Base-by-base conservation (phyloP, 2,113 vertebrate genomes). In the Porphyrio hochstetteri region DNA sequence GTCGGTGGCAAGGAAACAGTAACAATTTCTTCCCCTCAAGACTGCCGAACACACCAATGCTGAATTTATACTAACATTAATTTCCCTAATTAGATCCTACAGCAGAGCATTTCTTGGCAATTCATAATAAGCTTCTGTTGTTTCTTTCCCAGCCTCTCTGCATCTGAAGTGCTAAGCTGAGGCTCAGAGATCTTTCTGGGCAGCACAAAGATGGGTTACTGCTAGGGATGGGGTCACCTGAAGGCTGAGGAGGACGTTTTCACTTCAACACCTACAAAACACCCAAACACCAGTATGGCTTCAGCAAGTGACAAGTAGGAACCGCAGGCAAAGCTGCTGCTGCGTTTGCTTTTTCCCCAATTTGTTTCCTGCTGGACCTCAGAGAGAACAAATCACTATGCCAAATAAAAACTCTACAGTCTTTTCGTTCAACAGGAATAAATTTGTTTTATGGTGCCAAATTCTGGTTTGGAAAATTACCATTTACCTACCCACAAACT, bases 381-480 rank as follows among this genome's bases (percentile, higher is more conserved):
- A 68, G 50, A 72, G 18, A 93, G 38, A 15, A 13, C 36, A 89
- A 92, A 92, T 64, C 82, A 56, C 69, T 69, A 20, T 16, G 17
- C 29, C 42, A 3, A 3, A 10, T 38, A 90, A 71, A 28, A 80
- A 52, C 36, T 76, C 80, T 16, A 52, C 15, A 59, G 59, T 48
- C 19, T 42, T 77, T 88, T 64, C 56, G 13, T 82, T 92, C 35
- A 29, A 81, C 19, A 13, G 16, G 5, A 70, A 77, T 19, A 11
- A 48, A 42, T 70, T 60, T 19, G 25, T 38, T 88, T 86, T 74
- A 70, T 1, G 0, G 7, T 78, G 72, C 85, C 90, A 95, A 81
- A 90, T 48, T 93, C 72, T 94, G 25, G 55, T 71, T 70, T 82
- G 82, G 46, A 92, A 94, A 93, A 96, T 53, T 90, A 97, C 33